Percentiles rank a stretch among this genome's conserved stretches.
Conservation (phyloP, 2,113 vertebrate genomes). For the Diadophis punctatus region DNA sequence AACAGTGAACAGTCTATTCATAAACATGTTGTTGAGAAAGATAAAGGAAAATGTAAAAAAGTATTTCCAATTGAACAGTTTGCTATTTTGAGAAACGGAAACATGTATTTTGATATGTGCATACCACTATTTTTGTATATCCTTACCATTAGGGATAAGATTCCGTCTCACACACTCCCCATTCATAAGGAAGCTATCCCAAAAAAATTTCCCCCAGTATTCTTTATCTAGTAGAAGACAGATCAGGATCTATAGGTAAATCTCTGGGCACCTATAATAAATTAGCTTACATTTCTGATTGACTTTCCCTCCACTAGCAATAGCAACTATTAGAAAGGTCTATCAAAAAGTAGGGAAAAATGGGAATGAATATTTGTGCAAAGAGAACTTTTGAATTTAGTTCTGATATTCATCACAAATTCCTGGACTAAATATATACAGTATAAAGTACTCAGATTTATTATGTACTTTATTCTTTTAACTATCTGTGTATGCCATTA, state of each 20-base stretch:
- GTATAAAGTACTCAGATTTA: neutral
- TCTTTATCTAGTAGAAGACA: neutral
- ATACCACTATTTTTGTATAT: neutral
- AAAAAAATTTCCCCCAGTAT: neutral
- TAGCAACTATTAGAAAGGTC: neutral
- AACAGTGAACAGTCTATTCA: neutral
- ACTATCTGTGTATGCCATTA: neutral
- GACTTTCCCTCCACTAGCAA: neutral
- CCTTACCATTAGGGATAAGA: neutral
- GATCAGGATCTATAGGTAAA: neutral
- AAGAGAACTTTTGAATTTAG: neutral
- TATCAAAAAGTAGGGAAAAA: neutral
- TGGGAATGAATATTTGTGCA: neutral
- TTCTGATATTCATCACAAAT: neutral
- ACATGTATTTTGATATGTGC: neutral
- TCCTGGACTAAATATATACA: neutral
- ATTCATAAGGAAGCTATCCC: neutral
- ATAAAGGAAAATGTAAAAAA: neutral
- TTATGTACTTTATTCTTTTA: neutral
- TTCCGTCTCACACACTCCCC: neutral
- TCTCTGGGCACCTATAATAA: neutral
- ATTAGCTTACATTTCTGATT: neutral
- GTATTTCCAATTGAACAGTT: neutral
- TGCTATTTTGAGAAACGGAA: neutral
- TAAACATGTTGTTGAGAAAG: neutral